phyloP scores from a whole-genome alignment of 2,888 invertebrate genomes.

The Watsonalla cultraria region DNA sequence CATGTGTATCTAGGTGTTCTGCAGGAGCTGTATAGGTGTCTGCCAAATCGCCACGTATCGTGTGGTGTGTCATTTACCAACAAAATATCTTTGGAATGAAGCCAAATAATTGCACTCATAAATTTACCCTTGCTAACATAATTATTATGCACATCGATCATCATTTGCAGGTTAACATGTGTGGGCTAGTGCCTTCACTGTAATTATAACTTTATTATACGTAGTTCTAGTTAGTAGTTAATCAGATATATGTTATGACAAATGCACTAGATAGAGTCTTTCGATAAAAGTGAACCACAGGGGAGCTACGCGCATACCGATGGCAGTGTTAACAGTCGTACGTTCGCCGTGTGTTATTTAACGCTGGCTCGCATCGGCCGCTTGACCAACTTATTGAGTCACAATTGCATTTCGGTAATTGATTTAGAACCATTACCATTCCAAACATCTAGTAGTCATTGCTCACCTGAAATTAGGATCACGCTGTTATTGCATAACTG shows the following conservation, averaged over 20 bases:
- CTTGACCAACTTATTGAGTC: conserved; percentile 63
- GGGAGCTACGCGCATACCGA: conserved; percentile 43
- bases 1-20: conserved; percentile 15
- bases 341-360: conserved; percentile 28
- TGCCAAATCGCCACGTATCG: conserved; percentile 43
- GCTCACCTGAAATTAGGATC: conserved; percentile 40
- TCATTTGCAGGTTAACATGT: background rate
- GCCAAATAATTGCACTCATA: conserved; percentile 39
- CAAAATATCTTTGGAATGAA: conserved; percentile 34
- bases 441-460: conserved; percentile 36
- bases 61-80: conserved; percentile 38
- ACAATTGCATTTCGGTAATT: conserved; percentile 42
- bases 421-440: conserved; percentile 64
- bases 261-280: background rate
- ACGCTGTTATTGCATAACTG: conserved; percentile 35
- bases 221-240: too few relatives aligned
- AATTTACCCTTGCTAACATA: conserved; percentile 31
- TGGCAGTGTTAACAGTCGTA: conserved; percentile 31
- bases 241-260: background rate
- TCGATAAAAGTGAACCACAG: conserved; percentile 2
- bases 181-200: too few relatives aligned
- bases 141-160: conserved; percentile 30
- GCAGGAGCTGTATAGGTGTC: conserved; percentile 18
- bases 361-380: conserved; percentile 38
- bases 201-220: too few relatives aligned